Conservation (phyloP, 2,797 vertebrate species). For the Pseudocheirus occidentalis region DNA sequence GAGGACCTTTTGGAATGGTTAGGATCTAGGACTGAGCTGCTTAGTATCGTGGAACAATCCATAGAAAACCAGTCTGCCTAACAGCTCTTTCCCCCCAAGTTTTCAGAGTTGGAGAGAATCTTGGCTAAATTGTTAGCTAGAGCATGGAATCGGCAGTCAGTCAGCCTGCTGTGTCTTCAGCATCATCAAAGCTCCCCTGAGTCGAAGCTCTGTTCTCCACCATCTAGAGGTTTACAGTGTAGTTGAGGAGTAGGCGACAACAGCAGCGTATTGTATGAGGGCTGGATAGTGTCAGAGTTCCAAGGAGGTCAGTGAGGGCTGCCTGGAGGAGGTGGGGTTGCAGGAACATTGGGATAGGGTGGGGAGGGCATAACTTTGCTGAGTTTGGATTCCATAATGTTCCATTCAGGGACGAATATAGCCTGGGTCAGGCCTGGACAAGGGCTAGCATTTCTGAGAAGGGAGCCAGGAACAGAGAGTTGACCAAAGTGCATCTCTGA, state of each 20-base stretch:
- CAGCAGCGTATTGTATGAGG: constrained; percentile 22
- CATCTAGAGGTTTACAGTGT: constrained; percentile 46
- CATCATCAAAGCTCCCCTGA: background rate
- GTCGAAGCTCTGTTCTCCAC: constrained; percentile 23
- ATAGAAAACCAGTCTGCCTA: constrained; percentile 41
- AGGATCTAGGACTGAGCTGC: constrained; percentile 46
- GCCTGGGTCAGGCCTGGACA: constrained; percentile 39
- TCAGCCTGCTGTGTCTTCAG: constrained; percentile 21
- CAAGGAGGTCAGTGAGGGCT: constrained; percentile 44
- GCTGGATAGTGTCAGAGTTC: constrained; percentile 3
- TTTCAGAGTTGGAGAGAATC: constrained; percentile 29
- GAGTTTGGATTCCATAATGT: constrained; percentile 26
- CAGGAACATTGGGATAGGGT: constrained; percentile 31
- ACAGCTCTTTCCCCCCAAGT: constrained; percentile 34
- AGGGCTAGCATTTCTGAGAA: constrained; percentile 43
- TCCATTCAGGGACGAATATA: constrained; percentile 29
- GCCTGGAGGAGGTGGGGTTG: constrained; percentile 35
- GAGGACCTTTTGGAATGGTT: constrained; percentile 45
- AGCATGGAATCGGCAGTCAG: constrained; percentile 24
- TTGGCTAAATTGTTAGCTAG: constrained; percentile 49
- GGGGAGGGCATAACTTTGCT: constrained; percentile 19
- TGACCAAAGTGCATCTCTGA: constrained; percentile 33
- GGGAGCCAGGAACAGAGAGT: constrained; percentile 19
- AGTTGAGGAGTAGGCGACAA: constrained; percentile 31
- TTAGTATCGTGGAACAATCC: constrained; percentile 36